Base-by-base conservation (phyloP, 2,888 invertebrate species). In the Conus canariensis region DNA sequence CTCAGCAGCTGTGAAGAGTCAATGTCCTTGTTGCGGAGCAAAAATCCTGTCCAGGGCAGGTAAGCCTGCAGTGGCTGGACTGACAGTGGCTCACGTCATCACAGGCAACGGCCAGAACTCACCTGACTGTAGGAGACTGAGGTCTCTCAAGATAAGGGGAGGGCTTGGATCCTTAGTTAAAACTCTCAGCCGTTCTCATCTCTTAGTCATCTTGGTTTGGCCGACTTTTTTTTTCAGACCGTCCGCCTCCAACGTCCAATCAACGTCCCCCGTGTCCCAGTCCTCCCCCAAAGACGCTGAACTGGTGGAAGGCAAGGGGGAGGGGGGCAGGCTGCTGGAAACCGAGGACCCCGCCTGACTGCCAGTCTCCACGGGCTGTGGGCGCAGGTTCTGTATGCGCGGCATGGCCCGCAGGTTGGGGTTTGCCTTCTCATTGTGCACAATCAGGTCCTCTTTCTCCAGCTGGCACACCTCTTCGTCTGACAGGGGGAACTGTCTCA, bases 291-390 rank as follows among this genome's bases (percentile, higher is more conserved):
- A 10, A 6, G 80, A 80, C 5, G 80, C 80, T 3, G 82, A 83
- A 19, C 82, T 83, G 82, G 82, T 58, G 82, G 82, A 83, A 22
- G 82, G 82, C 30, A 22, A 12, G 56, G 82, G 82, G 58, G 58
- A 58, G 56, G 82, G 56, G n/a, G 82, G 80, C 19, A 83, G 22
- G 10, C 82, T 83, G 56, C 82, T 10, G 58, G 56, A 83, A 7
- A 83, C 82, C 5, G 82, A 83, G 5, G 82, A 83, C 58, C 82
- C 82, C 22, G 56, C 82, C 82, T 83, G 82, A 19, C 82, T 83
- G 9, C 58, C 82, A 19, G 56, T 58, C 82, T 58, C 82, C 82
- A 64, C 64, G 77, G 82, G 82, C 56, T 83, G 82, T 9, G 82
- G 82, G 7, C 22, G 19, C 6, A 83, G 82, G 58, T 19, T 83